phyloP scores from a whole-genome alignment of 2,888 invertebrate genomes.

The Sminthurinus aureus region DNA sequence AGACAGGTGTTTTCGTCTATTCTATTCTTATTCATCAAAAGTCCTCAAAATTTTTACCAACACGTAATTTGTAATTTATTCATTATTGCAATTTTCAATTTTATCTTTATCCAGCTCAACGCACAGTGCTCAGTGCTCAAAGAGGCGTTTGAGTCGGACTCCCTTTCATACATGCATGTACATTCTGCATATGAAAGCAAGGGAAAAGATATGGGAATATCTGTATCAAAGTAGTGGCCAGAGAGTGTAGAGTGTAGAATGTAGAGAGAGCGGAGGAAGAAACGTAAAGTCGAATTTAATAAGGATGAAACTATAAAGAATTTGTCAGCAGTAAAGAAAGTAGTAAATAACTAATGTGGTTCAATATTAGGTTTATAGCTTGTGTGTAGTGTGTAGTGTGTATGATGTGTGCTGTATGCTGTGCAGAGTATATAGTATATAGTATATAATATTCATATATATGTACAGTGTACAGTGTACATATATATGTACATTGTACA shows the following conservation, averaged over 20 bases:
- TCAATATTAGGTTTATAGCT: conserved; percentile 15
- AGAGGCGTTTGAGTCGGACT: not conserved
- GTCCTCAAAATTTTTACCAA: not conserved
- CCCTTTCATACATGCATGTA: not conserved
- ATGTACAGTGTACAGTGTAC: not conserved
- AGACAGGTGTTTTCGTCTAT: too few species aligned
- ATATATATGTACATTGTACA: not conserved
- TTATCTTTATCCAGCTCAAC: not conserved
- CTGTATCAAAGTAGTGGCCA: too few species aligned
- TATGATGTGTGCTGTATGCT: too few species aligned
- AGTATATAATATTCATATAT: too few species aligned
- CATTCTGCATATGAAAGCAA: not conserved
- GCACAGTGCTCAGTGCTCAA: not conserved
- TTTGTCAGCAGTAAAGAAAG: conserved; percentile 3
- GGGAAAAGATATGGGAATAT: not conserved
- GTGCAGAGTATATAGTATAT: too few species aligned
- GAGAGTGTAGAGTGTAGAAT: not conserved
- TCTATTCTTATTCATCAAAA: too few species aligned
- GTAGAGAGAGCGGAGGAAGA: not conserved
- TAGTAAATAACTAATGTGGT: conserved; percentile 8
- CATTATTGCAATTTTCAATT: not conserved
- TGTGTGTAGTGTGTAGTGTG: not conserved
- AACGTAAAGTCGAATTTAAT: not conserved
- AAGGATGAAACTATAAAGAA: conserved; percentile 20
- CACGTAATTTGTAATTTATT: not conserved